phyloP scores from a whole-genome alignment of 2,797 vertebrate species.

The Emydoidea blandingii region DNA sequence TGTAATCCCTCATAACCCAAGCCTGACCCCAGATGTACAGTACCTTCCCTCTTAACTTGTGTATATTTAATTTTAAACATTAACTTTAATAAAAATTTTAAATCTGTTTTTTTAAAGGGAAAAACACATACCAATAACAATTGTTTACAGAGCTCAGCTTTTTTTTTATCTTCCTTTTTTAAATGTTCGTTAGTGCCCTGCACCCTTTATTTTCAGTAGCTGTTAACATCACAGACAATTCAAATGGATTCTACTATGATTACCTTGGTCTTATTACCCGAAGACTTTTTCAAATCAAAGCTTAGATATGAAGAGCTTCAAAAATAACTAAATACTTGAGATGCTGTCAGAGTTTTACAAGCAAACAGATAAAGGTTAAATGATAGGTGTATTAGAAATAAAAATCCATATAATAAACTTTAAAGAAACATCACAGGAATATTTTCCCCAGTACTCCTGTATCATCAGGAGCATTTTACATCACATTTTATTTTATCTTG shows the following conservation, averaged over 20 bases:
- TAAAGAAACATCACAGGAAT: background rate
- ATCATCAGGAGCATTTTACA: background rate
- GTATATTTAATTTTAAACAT: too few species aligned
- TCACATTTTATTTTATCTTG: background rate
- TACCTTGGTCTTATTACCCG: background rate
- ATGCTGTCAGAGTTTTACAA: background rate
- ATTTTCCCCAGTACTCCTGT: background rate
- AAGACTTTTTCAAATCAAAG: background rate
- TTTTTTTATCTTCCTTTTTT: background rate
- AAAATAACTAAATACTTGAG: background rate
- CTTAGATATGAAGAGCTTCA: background rate
- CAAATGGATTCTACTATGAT: background rate
- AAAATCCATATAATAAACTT: background rate
- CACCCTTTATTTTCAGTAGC: background rate
- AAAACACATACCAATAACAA: background rate
- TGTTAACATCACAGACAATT: background rate
- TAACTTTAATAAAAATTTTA: too few species aligned
- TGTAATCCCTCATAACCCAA: too few species aligned
- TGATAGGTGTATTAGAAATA: background rate
- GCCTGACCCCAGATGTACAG: too few species aligned
- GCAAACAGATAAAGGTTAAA: background rate
- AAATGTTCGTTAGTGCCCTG: background rate
- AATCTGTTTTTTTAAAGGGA: background rate
- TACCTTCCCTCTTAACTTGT: too few species aligned
- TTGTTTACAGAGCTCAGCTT: accelerated